phyloP scores from a whole-genome alignment of 2,113 vertebrate species.

The Pteropus alecto region DNA sequence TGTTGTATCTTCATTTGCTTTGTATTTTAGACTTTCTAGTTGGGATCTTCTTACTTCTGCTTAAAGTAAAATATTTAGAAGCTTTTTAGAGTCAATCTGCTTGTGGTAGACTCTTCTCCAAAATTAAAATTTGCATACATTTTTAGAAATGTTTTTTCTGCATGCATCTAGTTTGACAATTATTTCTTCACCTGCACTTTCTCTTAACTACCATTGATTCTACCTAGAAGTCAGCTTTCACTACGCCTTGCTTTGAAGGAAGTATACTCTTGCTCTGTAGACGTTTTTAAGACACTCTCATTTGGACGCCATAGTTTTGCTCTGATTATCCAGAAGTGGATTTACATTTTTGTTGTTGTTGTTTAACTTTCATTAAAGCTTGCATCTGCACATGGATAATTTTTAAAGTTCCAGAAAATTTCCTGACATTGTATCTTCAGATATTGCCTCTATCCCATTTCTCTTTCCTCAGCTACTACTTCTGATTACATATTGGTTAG shows the following conservation, averaged over 20 bases:
- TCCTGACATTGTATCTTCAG: neutral
- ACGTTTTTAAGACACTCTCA: neutral
- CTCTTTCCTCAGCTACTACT: neutral
- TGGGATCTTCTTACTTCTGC: neutral
- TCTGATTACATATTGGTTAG: neutral
- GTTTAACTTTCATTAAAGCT: neutral
- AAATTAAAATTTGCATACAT: neutral
- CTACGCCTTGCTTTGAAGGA: neutral
- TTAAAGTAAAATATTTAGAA: neutral
- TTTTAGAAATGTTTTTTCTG: neutral
- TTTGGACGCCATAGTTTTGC: neutral
- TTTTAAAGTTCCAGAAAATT: neutral
- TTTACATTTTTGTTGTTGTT: neutral
- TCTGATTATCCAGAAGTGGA: neutral
- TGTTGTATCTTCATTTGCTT: neutral
- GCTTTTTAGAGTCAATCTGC: neutral
- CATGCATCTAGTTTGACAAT: neutral
- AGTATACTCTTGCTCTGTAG: neutral
- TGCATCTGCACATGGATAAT: neutral
- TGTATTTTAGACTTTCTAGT: neutral
- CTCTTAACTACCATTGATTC: neutral
- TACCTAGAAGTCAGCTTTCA: neutral
- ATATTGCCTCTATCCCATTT: neutral
- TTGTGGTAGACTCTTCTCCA: neutral
- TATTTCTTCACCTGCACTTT: neutral